Percentiles rank a stretch among this genome's conserved stretches.
These are phyloP conservation scores for Naja naja DNA, from an alignment of 2,113 vertebrate species.

Conservation along the genomic window DNA sequence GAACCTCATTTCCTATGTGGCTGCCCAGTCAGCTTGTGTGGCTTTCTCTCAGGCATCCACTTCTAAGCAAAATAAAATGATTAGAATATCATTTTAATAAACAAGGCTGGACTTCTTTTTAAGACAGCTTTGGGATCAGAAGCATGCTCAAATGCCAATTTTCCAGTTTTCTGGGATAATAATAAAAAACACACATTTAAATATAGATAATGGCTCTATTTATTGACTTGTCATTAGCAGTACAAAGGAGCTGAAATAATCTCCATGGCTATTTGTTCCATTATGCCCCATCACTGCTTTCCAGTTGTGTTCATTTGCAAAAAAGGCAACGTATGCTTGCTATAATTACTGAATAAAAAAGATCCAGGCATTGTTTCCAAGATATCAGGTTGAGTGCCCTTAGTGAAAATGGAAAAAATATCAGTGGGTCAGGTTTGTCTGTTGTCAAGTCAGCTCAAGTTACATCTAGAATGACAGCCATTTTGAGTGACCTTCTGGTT, in stretches of 20 bases:
- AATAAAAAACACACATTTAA: slow-evolving; percentile 54
- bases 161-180: slow-evolving; percentile 46
- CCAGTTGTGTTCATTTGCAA: slow-evolving; percentile 19
- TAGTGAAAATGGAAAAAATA: slow-evolving; percentile 55
- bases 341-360: slow-evolving; percentile 60
- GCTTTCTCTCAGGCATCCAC: background rate
- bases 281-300: slow-evolving; percentile 61
- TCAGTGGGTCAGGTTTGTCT: slow-evolving; percentile 54
- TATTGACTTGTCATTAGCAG: slow-evolving; percentile 64
- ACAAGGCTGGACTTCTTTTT: slow-evolving; percentile 53
- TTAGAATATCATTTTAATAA: slow-evolving; percentile 48
- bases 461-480: slow-evolving; percentile 54
- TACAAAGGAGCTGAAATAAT: slow-evolving; percentile 59
- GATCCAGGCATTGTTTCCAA: slow-evolving; percentile 58
- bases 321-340: slow-evolving; percentile 32
- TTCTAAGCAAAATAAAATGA: slow-evolving; percentile 41
- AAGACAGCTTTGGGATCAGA: slow-evolving; percentile 46
- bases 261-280: slow-evolving; percentile 56
- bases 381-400: slow-evolving; percentile 61
- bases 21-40: slow-evolving; percentile 13
- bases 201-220: slow-evolving; percentile 66
- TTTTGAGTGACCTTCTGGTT: slow-evolving; percentile 52
- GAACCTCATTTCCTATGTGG: slow-evolving; percentile 2
- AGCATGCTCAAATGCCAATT: slow-evolving; percentile 41
- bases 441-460: slow-evolving; percentile 50